phyloP scores from a whole-genome alignment of 1,140 invertebrate species.

The Ditylenchus dipsaci region DNA sequence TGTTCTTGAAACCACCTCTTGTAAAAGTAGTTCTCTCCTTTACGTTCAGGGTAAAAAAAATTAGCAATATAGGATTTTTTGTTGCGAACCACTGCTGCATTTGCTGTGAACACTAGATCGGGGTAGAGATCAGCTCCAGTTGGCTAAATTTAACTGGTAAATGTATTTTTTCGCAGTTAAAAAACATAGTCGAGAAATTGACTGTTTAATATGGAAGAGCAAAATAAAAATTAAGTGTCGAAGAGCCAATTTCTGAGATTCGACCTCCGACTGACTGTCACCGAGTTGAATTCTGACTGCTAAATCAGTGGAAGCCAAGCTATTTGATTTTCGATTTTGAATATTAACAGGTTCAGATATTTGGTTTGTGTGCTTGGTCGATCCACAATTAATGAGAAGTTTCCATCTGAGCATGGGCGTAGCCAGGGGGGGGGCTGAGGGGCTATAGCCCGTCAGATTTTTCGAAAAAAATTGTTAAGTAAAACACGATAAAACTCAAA shows the following conservation, averaged over 20 bases:
- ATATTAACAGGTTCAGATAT: too few relatives aligned
- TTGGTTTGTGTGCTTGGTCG: constrained; percentile 67
- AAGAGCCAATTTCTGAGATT: background rate
- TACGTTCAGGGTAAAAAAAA: constrained; percentile 55
- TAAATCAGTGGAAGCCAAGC: too few relatives aligned
- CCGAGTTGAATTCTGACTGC: too few relatives aligned
- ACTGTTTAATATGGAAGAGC: background rate
- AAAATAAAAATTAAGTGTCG: background rate
- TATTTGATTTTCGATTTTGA: too few relatives aligned
- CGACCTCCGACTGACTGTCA: too few relatives aligned
- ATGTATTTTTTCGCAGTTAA: too few relatives aligned
- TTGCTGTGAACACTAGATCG: constrained; percentile 55
- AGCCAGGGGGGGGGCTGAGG: too few relatives aligned
- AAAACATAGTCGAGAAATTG: constrained; percentile 11
- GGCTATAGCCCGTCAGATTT: too few relatives aligned
- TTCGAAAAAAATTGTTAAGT: too few relatives aligned
- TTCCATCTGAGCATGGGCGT: too few relatives aligned
- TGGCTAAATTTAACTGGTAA: background rate
- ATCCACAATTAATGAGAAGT: constrained; percentile 67
- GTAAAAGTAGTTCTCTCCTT: constrained; percentile 55
- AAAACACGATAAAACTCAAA: too few relatives aligned
- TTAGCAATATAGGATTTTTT: constrained; percentile 56
- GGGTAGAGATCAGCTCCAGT: constrained; percentile 56
- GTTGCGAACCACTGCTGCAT: constrained; percentile 50
- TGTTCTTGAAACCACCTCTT: constrained; percentile 54